A percentile compares a stretch with the other conserved stretches of the same genome.
phyloP scores from a whole-genome alignment of 2,797 vertebrate species.

The Melanotaenia trifasciata region DNA sequence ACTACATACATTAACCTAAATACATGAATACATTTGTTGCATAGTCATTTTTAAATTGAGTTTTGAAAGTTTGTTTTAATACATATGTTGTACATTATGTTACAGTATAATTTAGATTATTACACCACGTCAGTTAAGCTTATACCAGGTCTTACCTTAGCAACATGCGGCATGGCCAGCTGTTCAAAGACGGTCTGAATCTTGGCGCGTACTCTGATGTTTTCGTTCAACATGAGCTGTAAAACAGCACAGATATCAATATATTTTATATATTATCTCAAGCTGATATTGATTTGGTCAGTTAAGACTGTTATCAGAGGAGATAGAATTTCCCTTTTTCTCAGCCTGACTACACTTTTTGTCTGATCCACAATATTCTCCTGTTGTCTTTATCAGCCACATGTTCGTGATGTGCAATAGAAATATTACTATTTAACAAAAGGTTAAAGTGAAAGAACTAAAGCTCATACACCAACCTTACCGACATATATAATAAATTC shows the following conservation, averaged over 20 bases:
- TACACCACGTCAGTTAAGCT: not conserved
- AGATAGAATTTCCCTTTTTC: not conserved
- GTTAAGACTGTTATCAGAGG: not conserved
- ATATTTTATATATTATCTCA: not conserved
- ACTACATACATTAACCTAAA: not conserved
- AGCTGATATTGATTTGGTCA: not conserved
- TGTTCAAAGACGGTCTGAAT: slow-evolving; percentile 85
- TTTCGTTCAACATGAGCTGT: slow-evolving; percentile 90
- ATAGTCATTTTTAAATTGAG: not conserved
- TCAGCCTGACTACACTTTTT: too few species aligned
- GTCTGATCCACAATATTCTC: too few species aligned
- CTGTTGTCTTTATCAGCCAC: not conserved
- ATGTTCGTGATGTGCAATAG: not conserved
- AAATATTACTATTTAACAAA: not conserved
- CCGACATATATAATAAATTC: not conserved
- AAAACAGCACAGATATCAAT: slow-evolving; percentile 16
- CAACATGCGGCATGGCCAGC: slow-evolving; percentile 85
- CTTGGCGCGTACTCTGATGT: slow-evolving; percentile 89
- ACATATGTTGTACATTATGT: not conserved
- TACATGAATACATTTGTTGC: too few species aligned
- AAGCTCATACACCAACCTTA: not conserved
- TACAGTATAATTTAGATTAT: not conserved
- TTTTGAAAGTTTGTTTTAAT: too few species aligned
- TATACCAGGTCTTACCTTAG: slow-evolving; percentile 72
- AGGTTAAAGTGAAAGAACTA: not conserved